Base-by-base conservation (phyloP, 2,113 vertebrate genomes). In the Mobula hypostoma region DNA sequence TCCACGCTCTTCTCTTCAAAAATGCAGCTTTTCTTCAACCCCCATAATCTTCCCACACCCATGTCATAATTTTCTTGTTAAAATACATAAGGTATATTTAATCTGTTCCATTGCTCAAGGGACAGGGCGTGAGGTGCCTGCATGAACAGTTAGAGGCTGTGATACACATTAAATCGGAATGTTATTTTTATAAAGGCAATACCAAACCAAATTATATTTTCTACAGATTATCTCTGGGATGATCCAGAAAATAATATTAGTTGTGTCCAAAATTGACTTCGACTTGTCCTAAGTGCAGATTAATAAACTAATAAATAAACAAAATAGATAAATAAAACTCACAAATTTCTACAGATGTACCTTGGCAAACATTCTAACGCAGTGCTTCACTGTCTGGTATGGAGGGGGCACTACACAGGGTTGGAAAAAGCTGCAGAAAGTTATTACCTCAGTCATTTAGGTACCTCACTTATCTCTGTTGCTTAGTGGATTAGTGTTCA, bases 11-110 rank as follows among this genome's bases (percentile, higher is more conserved):
- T 93, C 70, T 93, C n/a, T 74, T 93, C 70, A 93, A 74, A 27
- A 24, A 9, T 56, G 32, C 70, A 93, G 66, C 40, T 93, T 93
- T 36, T 74, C 70, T 56, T 72, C 91, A 40, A 70, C 91, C 68
- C 91, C 91, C 91, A 74, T 93, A 76, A 93, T 93, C 91, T 93
- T 74, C 91, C 91, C 91, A 93, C 90, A 74, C 70, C 36, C 36
- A 56, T 74, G 68, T 56, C 68, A 93, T 93, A 72, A 93, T 93
- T 93, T 93, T 93, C 68, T 93, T 93, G 70, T 76, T 93, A 93
- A 76, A 48, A 14, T 93, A 48, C 8, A 32, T 74, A 48, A 74
- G 17, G 72, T 48, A 48, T 93, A 48, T 24, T 92, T 92, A 72
- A 72, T 56, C 32, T 93, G 90, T 93, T 93, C 5, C 21, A 74